Conservation (phyloP, 1,140 invertebrate genomes). For the Bathynomus jamesi region DNA sequence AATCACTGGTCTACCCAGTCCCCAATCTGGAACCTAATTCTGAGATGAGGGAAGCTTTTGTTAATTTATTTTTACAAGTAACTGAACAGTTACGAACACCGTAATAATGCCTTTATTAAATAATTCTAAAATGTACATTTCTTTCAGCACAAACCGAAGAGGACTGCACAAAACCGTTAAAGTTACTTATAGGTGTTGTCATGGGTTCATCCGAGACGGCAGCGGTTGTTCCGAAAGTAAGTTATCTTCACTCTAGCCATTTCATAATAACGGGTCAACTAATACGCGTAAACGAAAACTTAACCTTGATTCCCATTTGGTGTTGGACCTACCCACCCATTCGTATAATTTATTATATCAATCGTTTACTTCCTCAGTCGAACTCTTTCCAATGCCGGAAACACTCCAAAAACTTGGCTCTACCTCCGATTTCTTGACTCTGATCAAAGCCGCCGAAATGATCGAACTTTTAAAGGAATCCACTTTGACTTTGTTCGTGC, state of each 20-base stretch:
- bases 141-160: constrained; percentile 49
- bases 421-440: constrained; percentile 47
- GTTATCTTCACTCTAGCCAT: not conserved
- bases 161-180: constrained; percentile 52
- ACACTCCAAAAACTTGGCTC: constrained; percentile 49
- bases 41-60: not conserved
- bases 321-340: not conserved
- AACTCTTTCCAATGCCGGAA: constrained; percentile 38
- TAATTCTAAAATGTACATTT: constrained; percentile 11
- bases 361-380: constrained; percentile 20
- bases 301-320: not conserved
- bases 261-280: not conserved
- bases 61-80: not conserved
- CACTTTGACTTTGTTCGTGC: constrained; percentile 52
- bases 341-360: not conserved
- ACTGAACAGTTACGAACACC: not conserved
- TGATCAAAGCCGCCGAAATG: constrained; percentile 45
- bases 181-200: constrained; percentile 54
- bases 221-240: constrained; percentile 47
- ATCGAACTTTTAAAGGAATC: constrained; percentile 43
- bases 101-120: not conserved
- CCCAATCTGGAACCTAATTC: too few species aligned
- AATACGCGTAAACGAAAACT: not conserved
- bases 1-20: too few species aligned
- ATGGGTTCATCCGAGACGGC: constrained; percentile 49